A percentile compares a stretch with the other conserved stretches of the same genome.
Evolutionary conservation across 2,888 invertebrate genomes (phyloP).

Genomic region (Drosophila subquinaria): DNA sequence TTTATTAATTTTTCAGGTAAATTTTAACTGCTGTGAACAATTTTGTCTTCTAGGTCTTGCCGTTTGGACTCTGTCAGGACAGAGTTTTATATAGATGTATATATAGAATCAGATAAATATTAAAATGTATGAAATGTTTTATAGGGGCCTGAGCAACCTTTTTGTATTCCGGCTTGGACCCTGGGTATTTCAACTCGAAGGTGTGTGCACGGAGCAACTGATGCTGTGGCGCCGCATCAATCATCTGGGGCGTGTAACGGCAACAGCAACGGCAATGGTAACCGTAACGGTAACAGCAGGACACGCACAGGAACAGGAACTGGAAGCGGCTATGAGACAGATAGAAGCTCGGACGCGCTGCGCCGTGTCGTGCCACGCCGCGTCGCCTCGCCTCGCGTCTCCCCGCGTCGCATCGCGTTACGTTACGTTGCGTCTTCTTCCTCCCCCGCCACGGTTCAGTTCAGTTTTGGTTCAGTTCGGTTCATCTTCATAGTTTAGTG

Average conservation of each 20-base stretch:
- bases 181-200: conserved; percentile 24
- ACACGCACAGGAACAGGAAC: conserved; percentile 48
- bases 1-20: too few relatives aligned
- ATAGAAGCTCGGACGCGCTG: conserved; percentile 37
- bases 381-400: conserved; percentile 13
- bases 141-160: neutral
- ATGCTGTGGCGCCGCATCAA: conserved; percentile 58
- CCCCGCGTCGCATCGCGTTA: neutral
- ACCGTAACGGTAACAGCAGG: conserved; percentile 47
- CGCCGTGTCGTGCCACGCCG: conserved; percentile 13
- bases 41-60: neutral
- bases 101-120: neutral
- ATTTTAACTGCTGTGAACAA: too few relatives aligned
- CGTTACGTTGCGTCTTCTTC: neutral
- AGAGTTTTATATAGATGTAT: neutral
- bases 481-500: conserved; percentile 67
- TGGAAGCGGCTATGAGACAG: conserved; percentile 42
- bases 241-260: conserved; percentile 54
- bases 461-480: conserved; percentile 12
- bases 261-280: conserved; percentile 33
- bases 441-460: neutral
- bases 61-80: neutral
- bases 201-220: conserved; percentile 31
- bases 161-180: neutral
- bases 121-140: neutral